Evolutionary conservation across 2,888 invertebrate genomes (phyloP), one percentile per base, ranked within the genome.

Genomic region (Ptilodon capucinus): DNA sequence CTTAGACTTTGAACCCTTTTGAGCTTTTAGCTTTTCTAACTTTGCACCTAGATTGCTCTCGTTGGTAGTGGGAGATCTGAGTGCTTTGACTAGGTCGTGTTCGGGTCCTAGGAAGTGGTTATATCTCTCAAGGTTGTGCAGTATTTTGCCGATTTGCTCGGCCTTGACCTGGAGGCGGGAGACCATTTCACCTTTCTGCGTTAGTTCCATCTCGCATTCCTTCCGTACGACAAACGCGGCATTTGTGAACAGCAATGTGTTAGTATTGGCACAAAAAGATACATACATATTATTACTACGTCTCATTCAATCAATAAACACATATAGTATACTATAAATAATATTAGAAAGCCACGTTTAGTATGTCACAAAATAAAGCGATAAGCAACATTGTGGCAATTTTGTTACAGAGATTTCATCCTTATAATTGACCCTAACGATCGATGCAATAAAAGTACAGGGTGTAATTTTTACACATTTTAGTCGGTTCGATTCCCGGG

Each of bases 141-240:
- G 94, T 84, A 97, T 96, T 92, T 96, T 96, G 91, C 97, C 97
- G 89, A 98, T 97, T 91, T 98, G 97, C 81, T 96, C 96, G 71
- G 98, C 97, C 93, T 98, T 98, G 76, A 95, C 95, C 91, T 98
- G 98, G 71, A 98, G 95, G 74, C 97, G 95, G 84, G 96, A 95
- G 75, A 98, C 98, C 94, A 98, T 95, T 92, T 98, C 97, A 74
- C 97, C 97, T 89, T 98, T 98, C 92, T 98, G 97, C 76, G 97
- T 97, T 85, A 98, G 93, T 88, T 98, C 97, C 92, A 95, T 94
- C 92, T 98, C 98, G 93, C 97, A 97, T 92, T 97, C 97, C 97
- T 97, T 91, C 86, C 88, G 74, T 81, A 74, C 67, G 78, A 75
- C 55, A 80, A 78, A 72, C 84, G 85, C 85, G 84, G 86, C 86